Evolutionary conservation across 64 coral and sea anemone species (phyloP), one percentile per base, ranked within the genome.

Genomic region (Catalaphyllia jardinei): DNA sequence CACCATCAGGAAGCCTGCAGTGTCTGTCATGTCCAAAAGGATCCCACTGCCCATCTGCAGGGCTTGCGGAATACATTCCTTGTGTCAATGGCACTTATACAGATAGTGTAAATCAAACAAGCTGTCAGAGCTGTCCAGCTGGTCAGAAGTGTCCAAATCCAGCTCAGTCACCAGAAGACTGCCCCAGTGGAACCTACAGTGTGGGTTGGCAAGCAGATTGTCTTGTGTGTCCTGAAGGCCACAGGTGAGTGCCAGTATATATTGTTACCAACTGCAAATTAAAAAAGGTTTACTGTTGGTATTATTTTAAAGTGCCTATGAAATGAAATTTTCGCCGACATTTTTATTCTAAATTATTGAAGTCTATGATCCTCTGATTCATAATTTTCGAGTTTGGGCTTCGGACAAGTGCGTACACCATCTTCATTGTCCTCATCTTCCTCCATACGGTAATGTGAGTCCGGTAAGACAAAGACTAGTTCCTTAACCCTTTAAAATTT

Each of bases 11-110:
- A 52, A 90, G 80, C 75, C 78, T 87, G 29, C 61, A 71, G 10
- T 94, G 93, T 25, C 80, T 78, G 33, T 8, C 80, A 2, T 94
- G 93, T 81, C 88, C 93, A 46, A 63, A 63, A 31, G 93, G 80
- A 28, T 83, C 93, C 57, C 74, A 90, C 31, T 94, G 93, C 29
- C 50, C 49, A 49, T 73, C 71, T 60, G 11, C 51, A 24, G 86
- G 86, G 18, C 71, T 88, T 24, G 8, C 72, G 62, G 57, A 60
- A 60, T 76, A 75, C 52, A 31, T 77, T 18, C 86, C 74, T 76
- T 88, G 86, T 64, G 38, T 57, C 4, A 60, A 61, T 35, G 86
- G 86, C 16, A 88, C 86, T 33, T 88, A 24, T 10, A 76, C 72
- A 60, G 86, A 88, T 17, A 69, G 31, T 22, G 20, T 57, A 9